A percentile compares a stretch with the other conserved stretches of the same genome.
These are phyloP conservation scores for Neomicropteryx cornuta DNA, from an alignment of 1,140 invertebrate species.

Conservation along the genomic window DNA sequence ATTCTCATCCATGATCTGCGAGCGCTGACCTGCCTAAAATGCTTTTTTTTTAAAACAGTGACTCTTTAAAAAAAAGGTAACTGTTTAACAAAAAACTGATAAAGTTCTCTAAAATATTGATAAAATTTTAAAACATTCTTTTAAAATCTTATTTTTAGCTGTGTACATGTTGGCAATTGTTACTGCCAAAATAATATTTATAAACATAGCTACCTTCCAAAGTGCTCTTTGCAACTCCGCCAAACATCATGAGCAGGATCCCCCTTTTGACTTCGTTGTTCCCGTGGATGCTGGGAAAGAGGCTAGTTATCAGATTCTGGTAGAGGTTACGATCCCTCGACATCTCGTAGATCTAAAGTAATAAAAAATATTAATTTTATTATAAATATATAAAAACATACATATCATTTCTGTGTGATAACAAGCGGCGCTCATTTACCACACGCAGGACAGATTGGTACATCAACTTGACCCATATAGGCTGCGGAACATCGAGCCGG, in stretches of 20 bases:
- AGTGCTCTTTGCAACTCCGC: constrained; percentile 94
- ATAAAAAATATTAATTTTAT: constrained; percentile 4
- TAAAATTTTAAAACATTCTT: too few species aligned
- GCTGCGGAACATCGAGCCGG: too few species aligned
- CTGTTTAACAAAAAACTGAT: neutral
- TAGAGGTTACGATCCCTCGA: constrained; percentile 87
- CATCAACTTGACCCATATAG: too few species aligned
- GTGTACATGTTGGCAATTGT: too few species aligned
- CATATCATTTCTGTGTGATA: too few species aligned
- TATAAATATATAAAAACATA: neutral
- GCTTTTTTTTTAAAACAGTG: too few species aligned
- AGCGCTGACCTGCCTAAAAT: too few species aligned
- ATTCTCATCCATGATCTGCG: too few species aligned
- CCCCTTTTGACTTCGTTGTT: constrained; percentile 97
- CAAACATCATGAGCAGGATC: constrained; percentile 93
- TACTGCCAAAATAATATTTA: too few species aligned
- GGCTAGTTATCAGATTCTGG: constrained; percentile 79
- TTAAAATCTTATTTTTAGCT: too few species aligned
- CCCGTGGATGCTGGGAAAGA: constrained; percentile 97
- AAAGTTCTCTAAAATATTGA: neutral
- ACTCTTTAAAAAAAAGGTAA: neutral
- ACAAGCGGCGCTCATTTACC: too few species aligned
- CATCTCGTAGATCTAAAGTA: constrained; percentile 89
- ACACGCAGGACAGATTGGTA: too few species aligned
- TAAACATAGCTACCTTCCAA: constrained; percentile 53